Conservation (phyloP, 30 jellyfish, hydroid and myxozoan genomes). For the Aurelia aurita complex sp. Pacific region DNA sequence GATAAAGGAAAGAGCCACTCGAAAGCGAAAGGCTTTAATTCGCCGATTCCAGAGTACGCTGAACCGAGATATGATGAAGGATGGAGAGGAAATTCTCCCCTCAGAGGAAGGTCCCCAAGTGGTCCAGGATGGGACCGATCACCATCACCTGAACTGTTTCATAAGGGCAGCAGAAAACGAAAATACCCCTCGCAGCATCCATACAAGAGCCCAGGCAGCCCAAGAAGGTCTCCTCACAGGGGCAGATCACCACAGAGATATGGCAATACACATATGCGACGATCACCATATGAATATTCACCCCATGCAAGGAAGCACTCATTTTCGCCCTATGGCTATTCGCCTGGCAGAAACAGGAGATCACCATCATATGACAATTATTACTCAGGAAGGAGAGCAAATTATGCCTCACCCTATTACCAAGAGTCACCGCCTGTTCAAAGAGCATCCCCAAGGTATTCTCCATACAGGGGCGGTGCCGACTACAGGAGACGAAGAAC, state of each 20-base stretch:
- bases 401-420: constrained; percentile 56
- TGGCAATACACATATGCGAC: constrained; percentile 12
- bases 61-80: constrained; percentile 65
- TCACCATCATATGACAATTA: constrained; percentile 71
- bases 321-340: constrained; percentile 57
- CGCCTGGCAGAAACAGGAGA: constrained; percentile 55
- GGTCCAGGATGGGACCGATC: constrained; percentile 63
- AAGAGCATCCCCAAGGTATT: constrained; percentile 86
- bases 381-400: constrained; percentile 25
- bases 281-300: constrained; percentile 65
- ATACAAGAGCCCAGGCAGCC: constrained; percentile 52
- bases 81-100: constrained; percentile 43
- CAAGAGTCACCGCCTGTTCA: constrained; percentile 74
- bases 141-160: constrained; percentile 53
- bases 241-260: constrained; percentile 39
- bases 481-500: constrained; percentile 39
- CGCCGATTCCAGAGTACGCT: constrained; percentile 38
- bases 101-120: constrained; percentile 51
- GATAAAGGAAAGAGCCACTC: constrained; percentile 31
- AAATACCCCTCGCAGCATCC: constrained; percentile 39
- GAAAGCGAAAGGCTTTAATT: constrained; percentile 22
- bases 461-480: constrained; percentile 77
- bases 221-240: constrained; percentile 61
- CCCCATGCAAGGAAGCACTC: constrained; percentile 57
- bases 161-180: constrained; percentile 56